These are phyloP conservation scores for Pleuronectes platessa DNA, from an alignment of 2,113 vertebrate genomes.

Conservation along the genomic window DNA sequence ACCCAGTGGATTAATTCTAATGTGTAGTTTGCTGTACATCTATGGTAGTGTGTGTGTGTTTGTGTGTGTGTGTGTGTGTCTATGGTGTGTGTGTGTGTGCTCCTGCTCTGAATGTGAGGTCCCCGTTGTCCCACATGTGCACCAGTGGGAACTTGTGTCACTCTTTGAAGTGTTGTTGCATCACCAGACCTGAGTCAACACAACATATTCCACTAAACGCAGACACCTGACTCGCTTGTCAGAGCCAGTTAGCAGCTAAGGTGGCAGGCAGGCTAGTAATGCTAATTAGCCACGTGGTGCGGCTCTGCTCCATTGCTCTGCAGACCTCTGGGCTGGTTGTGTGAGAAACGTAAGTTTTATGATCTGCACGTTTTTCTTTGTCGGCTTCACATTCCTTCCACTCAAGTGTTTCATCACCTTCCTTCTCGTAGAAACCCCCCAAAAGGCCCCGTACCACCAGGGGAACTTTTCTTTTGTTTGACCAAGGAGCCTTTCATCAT, in stretches of 20 bases:
- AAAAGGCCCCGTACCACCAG: slow-evolving; percentile 47
- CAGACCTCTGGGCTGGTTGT: slow-evolving; percentile 31
- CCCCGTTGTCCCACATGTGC: slow-evolving; percentile 17
- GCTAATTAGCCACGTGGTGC: slow-evolving; percentile 67
- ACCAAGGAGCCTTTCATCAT: slow-evolving; percentile 63
- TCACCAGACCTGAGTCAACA: slow-evolving; percentile 21
- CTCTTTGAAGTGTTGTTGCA: slow-evolving; percentile 20
- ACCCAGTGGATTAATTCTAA: slow-evolving; percentile 21
- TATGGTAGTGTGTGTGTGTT: too few species aligned
- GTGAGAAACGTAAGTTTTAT: slow-evolving; percentile 13
- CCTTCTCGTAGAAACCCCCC: slow-evolving; percentile 30
- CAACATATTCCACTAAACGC: slow-evolving; percentile 42
- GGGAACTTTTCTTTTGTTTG: slow-evolving; percentile 67
- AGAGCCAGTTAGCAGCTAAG: slow-evolving; percentile 46
- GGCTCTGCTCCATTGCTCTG: slow-evolving; percentile 14
- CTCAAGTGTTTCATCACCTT: slow-evolving; percentile 69
- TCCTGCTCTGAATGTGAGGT: slow-evolving; percentile 10
- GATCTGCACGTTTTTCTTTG: slow-evolving; percentile 32
- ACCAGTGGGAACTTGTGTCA: slow-evolving; percentile 20
- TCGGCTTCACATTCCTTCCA: slow-evolving; percentile 38
- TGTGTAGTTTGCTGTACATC: background rate
- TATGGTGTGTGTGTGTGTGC: background rate
- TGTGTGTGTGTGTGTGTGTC: background rate
- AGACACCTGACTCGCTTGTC: slow-evolving; percentile 32
- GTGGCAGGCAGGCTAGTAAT: slow-evolving; percentile 52